Evolutionary conservation across 2,113 vertebrate species (phyloP), one percentile per base, ranked within the genome.

Genomic region (Beaufortia kweichowensis): DNA sequence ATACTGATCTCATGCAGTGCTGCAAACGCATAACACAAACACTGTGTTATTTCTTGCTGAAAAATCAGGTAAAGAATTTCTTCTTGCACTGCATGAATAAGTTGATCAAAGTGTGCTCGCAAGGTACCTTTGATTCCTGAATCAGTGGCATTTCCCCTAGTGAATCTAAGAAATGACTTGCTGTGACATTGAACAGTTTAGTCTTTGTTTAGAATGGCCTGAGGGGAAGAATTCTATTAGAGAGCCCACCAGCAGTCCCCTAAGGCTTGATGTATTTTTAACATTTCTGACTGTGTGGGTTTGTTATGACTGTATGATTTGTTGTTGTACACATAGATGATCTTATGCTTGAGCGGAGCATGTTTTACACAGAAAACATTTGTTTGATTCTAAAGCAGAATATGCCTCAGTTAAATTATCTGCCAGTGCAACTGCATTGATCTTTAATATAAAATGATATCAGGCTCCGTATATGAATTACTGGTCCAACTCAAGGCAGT

Each of bases 201-300:
- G 39, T 60, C 56, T 61, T 41, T 76, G 66, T 76, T 62, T 26
- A 11, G 53, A 7, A 43, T 43, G 46, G 26, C 26, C 23, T 14
- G 24, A 31, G 41, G 71, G 75, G 46, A 68, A 31, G 48, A 28
- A n/a, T 76, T 73, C 56, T 70, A n/a, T 78, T 68, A 80, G 62
- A 55, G 46, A 75, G 19, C 48, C 65, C 21, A 63, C 10, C n/a
- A 14, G 69, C 57, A 65, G 29, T 65, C 28, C 53, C 55, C 21
- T 14, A 39, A 63, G 43, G 61, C 56, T 4, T 68, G 43, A 63
- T 56, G 26, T 77, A 63, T 74, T 63, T 77, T 57, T 77, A 68
- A 61, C 15, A 41, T 64, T 9, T 60, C 7, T 5, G 26, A 29
- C 59, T 48, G 10, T 67, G 53, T 75, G 50, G 15, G 23, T 19